A percentile compares a stretch with the other conserved stretches of the same genome.
Evolutionary conservation across 2,113 vertebrate genomes (phyloP).

Genomic region (Archilochus colubris): DNA sequence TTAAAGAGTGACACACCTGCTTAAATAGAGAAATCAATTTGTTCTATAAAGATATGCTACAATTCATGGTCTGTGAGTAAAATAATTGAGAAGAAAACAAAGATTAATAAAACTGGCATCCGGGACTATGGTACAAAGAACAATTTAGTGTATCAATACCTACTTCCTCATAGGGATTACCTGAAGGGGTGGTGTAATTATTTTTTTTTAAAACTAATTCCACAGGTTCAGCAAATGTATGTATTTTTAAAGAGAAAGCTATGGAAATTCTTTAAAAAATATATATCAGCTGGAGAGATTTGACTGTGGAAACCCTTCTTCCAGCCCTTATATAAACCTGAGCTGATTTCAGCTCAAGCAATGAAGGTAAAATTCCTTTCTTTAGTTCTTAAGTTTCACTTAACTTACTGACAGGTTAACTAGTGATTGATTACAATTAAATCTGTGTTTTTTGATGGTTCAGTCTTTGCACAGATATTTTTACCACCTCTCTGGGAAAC

Average conservation of each 20-base stretch:
- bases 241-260: background rate
- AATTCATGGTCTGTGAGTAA: background rate
- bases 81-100: background rate
- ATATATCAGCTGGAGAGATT: background rate
- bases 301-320: background rate
- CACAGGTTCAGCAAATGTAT: background rate
- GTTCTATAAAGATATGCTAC: background rate
- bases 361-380: background rate
- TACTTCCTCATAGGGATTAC: background rate
- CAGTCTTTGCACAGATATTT: background rate
- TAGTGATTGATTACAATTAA: background rate
- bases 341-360: background rate
- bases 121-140: background rate
- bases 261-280: background rate
- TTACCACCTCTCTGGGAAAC: too few species aligned
- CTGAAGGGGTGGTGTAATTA: background rate
- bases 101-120: background rate
- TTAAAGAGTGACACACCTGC: background rate
- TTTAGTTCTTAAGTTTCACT: background rate
- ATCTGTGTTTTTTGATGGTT: background rate
- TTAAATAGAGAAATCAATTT: slow-evolving; percentile 4
- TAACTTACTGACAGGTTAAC: background rate
- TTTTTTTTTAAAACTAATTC: background rate
- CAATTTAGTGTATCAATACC: background rate
- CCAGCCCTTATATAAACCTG: background rate